These are phyloP conservation scores for Taphrorychus bicolor DNA, from an alignment of 2,888 invertebrate species.

Conservation along the genomic window DNA sequence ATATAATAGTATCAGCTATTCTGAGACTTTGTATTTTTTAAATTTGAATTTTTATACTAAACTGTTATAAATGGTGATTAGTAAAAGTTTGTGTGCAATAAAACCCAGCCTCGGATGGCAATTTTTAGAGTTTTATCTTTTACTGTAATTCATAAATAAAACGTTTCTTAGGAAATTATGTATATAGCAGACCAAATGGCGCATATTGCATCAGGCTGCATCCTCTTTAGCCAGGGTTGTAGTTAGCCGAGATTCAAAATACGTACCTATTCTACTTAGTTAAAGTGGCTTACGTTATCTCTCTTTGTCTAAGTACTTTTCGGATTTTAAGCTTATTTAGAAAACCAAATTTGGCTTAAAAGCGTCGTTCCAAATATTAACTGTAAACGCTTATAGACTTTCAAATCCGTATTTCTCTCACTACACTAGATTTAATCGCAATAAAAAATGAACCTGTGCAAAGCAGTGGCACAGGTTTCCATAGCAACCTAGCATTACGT, in stretches of 20 bases:
- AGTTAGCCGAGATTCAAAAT: slow-evolving; percentile 36
- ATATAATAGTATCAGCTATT: slow-evolving; percentile 62
- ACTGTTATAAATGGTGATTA: slow-evolving; percentile 62
- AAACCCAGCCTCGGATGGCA: slow-evolving; percentile 50
- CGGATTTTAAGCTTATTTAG: background rate
- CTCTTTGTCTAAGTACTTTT: slow-evolving; percentile 25
- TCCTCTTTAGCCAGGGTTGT: slow-evolving; percentile 33
- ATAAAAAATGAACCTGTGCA: background rate
- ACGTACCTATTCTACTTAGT: slow-evolving; percentile 37
- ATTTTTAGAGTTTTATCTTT: slow-evolving; percentile 58
- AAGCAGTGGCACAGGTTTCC: background rate
- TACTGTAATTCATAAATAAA: slow-evolving; percentile 50
- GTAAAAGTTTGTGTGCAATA: slow-evolving; percentile 62
- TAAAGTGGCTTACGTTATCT: slow-evolving; percentile 31
- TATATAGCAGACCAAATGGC: slow-evolving; percentile 55
- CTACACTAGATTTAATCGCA: background rate
- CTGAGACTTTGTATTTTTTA: slow-evolving; percentile 63
- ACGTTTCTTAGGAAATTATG: slow-evolving; percentile 58
- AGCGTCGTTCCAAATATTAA: background rate
- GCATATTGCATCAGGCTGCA: slow-evolving; percentile 46
- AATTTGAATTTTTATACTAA: slow-evolving; percentile 64
- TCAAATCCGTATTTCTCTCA: background rate
- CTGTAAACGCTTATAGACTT: background rate
- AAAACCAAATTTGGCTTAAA: background rate
- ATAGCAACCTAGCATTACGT: background rate